These are phyloP conservation scores for Gorsachius magnificus DNA, from an alignment of 2,797 vertebrate genomes.

Conservation along the genomic window DNA sequence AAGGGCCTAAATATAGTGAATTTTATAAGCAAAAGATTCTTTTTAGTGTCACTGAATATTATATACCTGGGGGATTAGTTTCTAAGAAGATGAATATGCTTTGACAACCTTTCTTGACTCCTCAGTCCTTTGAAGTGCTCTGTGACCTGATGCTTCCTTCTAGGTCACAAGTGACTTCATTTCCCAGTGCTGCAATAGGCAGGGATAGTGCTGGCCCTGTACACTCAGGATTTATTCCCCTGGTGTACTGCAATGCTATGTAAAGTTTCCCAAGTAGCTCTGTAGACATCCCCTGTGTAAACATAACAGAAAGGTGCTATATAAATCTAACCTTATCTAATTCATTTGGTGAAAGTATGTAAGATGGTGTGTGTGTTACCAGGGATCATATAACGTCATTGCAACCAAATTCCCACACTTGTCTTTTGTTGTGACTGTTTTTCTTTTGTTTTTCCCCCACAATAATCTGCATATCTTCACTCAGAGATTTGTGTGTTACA, in stretches of 20 bases:
- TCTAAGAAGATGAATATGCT: background rate
- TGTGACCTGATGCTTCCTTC: background rate
- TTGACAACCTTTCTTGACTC: background rate
- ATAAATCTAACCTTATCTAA: slow-evolving; percentile 6
- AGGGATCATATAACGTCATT: background rate
- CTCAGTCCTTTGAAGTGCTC: background rate
- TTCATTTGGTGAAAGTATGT: background rate
- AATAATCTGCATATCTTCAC: background rate
- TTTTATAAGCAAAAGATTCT: background rate
- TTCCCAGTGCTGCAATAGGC: background rate
- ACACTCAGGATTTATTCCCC: background rate
- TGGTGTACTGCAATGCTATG: background rate
- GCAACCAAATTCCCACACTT: background rate
- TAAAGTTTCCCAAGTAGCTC: slow-evolving; percentile 13
- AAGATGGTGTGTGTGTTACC: background rate
- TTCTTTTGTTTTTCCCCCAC: background rate
- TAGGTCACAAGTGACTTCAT: background rate
- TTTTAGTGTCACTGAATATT: background rate
- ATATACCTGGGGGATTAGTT: background rate
- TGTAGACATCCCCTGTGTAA: background rate
- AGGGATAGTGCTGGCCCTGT: background rate
- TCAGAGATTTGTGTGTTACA: background rate
- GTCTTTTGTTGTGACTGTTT: background rate
- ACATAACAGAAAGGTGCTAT: slow-evolving; percentile 5
- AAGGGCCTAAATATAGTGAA: background rate